Evolutionary conservation across 2,797 vertebrate species (phyloP).

Genomic region (Falco cherrug): DNA sequence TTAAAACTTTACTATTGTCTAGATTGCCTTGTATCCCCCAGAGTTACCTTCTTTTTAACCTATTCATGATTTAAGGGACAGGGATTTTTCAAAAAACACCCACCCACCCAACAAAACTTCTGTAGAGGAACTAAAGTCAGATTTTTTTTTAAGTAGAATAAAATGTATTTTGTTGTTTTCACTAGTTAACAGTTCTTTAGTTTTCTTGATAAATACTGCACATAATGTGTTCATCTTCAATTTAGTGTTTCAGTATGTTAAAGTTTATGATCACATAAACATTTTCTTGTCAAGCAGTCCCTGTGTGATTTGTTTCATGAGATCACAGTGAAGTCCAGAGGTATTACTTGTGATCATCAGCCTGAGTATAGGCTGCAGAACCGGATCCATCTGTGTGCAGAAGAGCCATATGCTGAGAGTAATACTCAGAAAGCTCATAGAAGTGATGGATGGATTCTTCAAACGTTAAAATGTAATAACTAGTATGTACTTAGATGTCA

Average conservation of each 20-base stretch:
- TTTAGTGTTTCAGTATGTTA: not conserved
- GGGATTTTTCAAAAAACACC: not conserved
- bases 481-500: not conserved
- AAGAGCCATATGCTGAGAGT: not conserved
- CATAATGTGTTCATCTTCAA: not conserved
- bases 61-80: not conserved
- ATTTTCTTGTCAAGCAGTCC: not conserved
- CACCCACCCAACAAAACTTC: not conserved
- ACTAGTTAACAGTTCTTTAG: not conserved
- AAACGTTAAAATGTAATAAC: constrained; percentile 10
- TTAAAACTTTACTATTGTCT: constrained; percentile 16
- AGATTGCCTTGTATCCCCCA: not conserved
- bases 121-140: not conserved
- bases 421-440: not conserved
- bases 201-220: not conserved
- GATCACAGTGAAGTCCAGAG: not conserved
- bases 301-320: not conserved
- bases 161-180: not conserved
- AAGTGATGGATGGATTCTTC: constrained; percentile 43
- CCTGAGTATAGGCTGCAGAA: not conserved
- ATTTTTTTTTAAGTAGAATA: not conserved
- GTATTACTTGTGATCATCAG: not conserved
- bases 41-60: not conserved
- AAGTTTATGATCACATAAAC: not conserved
- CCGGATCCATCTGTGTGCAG: not conserved